Conservation (phyloP, 2,113 vertebrate genomes). For the Ardeotis arabs region DNA sequence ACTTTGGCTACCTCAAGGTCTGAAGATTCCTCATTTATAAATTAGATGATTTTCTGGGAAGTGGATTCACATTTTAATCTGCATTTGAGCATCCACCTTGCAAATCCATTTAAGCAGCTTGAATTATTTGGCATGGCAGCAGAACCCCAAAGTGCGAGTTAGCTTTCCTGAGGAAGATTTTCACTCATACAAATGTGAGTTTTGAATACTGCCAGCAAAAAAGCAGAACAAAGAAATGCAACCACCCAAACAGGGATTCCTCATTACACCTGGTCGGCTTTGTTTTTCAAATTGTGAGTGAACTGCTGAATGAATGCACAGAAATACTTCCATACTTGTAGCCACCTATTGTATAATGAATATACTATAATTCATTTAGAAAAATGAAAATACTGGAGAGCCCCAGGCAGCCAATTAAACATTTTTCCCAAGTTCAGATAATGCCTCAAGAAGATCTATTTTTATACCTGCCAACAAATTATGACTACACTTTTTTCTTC, state of each 20-base stretch:
- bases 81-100: not conserved
- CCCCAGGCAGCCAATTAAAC: slow-evolving; percentile 20
- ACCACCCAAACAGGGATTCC: not conserved
- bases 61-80: slow-evolving; percentile 28
- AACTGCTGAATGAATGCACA: not conserved
- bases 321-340: not conserved
- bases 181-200: slow-evolving; percentile 8
- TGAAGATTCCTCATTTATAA: slow-evolving; percentile 5
- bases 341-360: not conserved
- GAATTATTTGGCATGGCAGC: slow-evolving; percentile 1
- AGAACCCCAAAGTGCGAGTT: not conserved
- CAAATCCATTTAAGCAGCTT: slow-evolving; percentile 30
- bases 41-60: not conserved
- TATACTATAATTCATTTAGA: slow-evolving; percentile 15
- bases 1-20: not conserved
- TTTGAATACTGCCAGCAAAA: not conserved
- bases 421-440: slow-evolving; percentile 10
- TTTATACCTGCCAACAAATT: slow-evolving; percentile 50
- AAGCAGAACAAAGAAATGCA: slow-evolving; percentile 26
- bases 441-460: slow-evolving; percentile 17
- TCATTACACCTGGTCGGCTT: not conserved
- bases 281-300: slow-evolving; percentile 14
- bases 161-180: slow-evolving; percentile 20
- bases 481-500: not conserved
- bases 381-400: slow-evolving; percentile 26